Evolutionary conservation across 2,888 invertebrate genomes (phyloP), one percentile per base, ranked within the genome.

Genomic region (Phoenoteleia sp.): DNA sequence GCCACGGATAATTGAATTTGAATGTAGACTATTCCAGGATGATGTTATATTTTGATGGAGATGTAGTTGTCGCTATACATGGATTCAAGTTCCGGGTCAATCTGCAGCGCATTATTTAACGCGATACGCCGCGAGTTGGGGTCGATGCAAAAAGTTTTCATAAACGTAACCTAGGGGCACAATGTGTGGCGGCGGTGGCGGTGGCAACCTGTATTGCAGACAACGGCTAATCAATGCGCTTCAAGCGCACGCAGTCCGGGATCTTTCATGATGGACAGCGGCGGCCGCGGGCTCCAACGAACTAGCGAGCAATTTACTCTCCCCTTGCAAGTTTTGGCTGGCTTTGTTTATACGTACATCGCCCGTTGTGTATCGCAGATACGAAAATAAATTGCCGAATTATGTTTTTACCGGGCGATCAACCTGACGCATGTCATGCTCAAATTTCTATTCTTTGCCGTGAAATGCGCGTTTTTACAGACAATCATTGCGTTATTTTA

Each of bases 221-320:
- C 93, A 93, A 92, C 92, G 91, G 92, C 92, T 92, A 93, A 93
- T 93, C 93, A 93, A 93, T 93, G 93, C 90, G 91, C 91, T 92
- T 91, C 92, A 92, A 92, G 91, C 92, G 91, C 92, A 92, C 90
- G 90, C 91, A 88, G 87, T 89, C 89, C 89, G 87, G 89, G 88
- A 92, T 92, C 91, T 91, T 92, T 90, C 88, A 88, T 92, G 92
- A 92, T 90, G 91, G 92, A 92, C 92, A 90, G 88, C 89, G 87
- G 82, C 87, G 88, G 89, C 89, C 89, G 88, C 89, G 87, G 88
- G 88, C 88, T 88, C 87, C 86, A 86, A 88, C 89, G 67, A 92
- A 92, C 92, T 91, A 91, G 89, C 88, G 88, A 92, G 91, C 91
- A 92, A 92, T 92, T 92, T 92, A 89, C 92, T 90, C 91, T 90